Percentiles rank a stretch among this genome's conserved stretches.
Conservation (phyloP, 2,113 vertebrate species). For the Callocephalon fimbriatum region DNA sequence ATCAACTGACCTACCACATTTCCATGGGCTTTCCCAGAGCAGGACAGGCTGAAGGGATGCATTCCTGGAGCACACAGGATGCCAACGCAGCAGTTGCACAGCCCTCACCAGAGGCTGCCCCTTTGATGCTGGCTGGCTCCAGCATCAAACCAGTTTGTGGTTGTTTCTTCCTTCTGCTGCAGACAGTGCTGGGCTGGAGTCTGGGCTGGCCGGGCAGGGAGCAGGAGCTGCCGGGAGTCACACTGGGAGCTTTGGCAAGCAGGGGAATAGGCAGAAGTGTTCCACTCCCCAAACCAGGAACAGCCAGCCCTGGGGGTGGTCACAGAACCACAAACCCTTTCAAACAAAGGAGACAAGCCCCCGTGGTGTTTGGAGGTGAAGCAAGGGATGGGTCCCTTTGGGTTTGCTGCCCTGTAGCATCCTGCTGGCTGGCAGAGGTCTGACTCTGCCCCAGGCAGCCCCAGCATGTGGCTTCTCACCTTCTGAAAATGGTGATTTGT, state of each 20-base stretch:
- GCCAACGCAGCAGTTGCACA: rapidly evolving
- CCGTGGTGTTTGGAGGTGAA: rapidly evolving
- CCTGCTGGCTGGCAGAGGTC: neutral
- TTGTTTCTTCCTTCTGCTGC: neutral
- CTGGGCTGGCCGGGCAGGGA: rapidly evolving
- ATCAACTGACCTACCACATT: neutral
- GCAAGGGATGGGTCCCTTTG: neutral
- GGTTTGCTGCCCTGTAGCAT: neutral
- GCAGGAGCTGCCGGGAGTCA: neutral
- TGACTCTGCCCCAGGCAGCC: neutral
- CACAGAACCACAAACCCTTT: neutral
- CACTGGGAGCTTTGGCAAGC: neutral
- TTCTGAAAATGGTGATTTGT: neutral
- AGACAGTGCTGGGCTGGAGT: neutral
- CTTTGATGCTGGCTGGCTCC: neutral
- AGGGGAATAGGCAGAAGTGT: neutral
- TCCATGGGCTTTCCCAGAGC: neutral
- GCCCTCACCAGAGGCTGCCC: neutral
- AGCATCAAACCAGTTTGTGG: neutral
- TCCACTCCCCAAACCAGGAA: neutral
- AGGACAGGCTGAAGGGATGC: neutral
- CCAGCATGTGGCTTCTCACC: neutral
- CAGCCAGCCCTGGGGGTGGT: neutral
- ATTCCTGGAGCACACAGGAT: rapidly evolving
- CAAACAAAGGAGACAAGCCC: neutral